A percentile compares a stretch with the other conserved stretches of the same genome.
Conservation (phyloP, 2,888 invertebrate genomes). For the Acleris sparsana region DNA sequence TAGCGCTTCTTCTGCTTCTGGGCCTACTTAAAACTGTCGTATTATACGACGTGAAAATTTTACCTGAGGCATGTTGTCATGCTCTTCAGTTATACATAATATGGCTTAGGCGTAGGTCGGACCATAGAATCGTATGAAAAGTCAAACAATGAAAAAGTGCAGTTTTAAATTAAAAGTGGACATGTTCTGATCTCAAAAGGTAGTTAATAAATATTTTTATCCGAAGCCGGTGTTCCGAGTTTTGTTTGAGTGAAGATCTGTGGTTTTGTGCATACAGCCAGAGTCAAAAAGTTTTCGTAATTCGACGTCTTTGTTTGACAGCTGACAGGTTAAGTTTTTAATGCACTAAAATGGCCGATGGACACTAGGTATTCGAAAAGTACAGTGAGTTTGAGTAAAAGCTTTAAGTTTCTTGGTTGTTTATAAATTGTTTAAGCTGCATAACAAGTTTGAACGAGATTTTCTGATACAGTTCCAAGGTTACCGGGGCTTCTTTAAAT, state of each 20-base stretch:
- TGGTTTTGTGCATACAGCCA: not conserved
- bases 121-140: constrained; percentile 24
- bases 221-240: constrained; percentile 22
- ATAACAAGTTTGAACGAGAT: constrained; percentile 12
- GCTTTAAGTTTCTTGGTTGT: too few species aligned
- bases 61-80: constrained; percentile 62
- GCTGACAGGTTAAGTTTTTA: too few species aligned
- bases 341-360: not conserved
- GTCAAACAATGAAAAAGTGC: constrained; percentile 14
- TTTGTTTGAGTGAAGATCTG: not conserved
- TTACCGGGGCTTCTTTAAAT: constrained; percentile 1
- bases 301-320: constrained; percentile 1
- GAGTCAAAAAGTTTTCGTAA: constrained; percentile 5
- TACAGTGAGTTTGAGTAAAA: too few species aligned
- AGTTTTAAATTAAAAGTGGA: constrained; percentile 4
- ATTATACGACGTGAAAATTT: constrained; percentile 68
- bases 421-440: not conserved
- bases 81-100: constrained; percentile 61
- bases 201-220: constrained; percentile 18
- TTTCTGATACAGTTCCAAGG: constrained; percentile 10
- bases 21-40: constrained; percentile 51
- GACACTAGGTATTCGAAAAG: too few species aligned
- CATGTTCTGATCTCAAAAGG: constrained; percentile 16
- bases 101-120: constrained; percentile 51
- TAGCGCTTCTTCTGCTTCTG: constrained; percentile 22